Base-by-base conservation (phyloP, 2,888 invertebrate species). In the Electrophaes corylata region DNA sequence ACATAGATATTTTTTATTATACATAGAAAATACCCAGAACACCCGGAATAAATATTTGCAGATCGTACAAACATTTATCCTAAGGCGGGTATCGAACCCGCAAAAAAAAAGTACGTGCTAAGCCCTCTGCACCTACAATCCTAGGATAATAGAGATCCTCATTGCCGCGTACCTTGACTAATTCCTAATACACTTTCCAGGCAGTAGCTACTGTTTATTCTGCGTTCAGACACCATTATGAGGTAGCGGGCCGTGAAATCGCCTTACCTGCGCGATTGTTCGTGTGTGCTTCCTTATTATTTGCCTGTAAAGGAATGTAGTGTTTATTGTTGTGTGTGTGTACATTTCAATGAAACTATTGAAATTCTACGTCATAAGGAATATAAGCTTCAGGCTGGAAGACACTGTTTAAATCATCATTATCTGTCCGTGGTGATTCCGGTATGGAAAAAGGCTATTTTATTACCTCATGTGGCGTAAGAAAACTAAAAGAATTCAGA, bases 231-330 rank as follows among this genome's bases (percentile, higher is more conserved):
- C 59, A 51, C 47, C 65, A 73, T 75, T 71, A 66, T 44, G 63
- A 55, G n/a, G 60, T 55, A 54, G 57, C 51, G 64, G 56, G 12
- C 68, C 71, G 73, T 76, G 70, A 75, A 76, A 76, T 77, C 71
- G 60, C 23, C 57, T 43, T 67, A 69, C 68, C 69, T 70, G 72
- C 62, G 57, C 65, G 58, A 64, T 69, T 71, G 69, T 71, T 64
- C 60, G 59, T 61, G 49, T 63, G 56, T 19, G 57, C 69, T 69
- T 71, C 69, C 69, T 70, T 69, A 67, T 68, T 67, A 70, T 64
- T 56, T 60, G 46, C 47, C 8, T 50, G 57, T 46, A 45, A n/a
- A 57, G 45, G 46, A 61, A 60, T 63, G 59, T 63, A 40, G 52
- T 43, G 52, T 49, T 60, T 56, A 20, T 44, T 3, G 40, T 19